Base-by-base conservation (phyloP, 2,888 invertebrate species). In the Mechanitis mazaeus region DNA sequence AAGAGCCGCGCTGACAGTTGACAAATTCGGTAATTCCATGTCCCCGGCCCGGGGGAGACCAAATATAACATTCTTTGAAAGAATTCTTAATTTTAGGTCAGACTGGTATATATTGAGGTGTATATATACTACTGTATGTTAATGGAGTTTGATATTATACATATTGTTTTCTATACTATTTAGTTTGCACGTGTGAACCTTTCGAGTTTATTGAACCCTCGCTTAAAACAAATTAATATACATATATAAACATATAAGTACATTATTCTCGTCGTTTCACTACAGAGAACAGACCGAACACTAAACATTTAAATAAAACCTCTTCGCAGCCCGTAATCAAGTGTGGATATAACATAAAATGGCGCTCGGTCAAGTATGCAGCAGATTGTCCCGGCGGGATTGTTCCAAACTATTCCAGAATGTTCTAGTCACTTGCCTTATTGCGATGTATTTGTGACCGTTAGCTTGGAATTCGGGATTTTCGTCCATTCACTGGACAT, bases 21-120 rank as follows among this genome's bases (percentile, higher is more conserved):
- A 89, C 87, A 89, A 88, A 89, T 89, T 87, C 85, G 87, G 85
- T 87, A 87, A 88, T 88, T 81, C 80, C 78, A 61, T 68, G 74
- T 73, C 73, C 75, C 74, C 63, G 65, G 56, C 56, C 42, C 61
- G 60, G 63, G 66, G 63, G 63, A 57, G 56, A 58, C 54, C 45
- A 56, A 60, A 47, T 50, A 33, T 9, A 50, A 50, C 31, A 50
- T 50, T 50, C 9, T 50, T 31, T 50, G 31, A 50, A 50, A 50
- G 50, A 50, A 50, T 50, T 28, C 50, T 31, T 50, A 50, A 50
- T 50, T 50, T 50, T 31, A 50, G 50, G 50, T 50, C 31, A 50
- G 11, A 20, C 31, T 50, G 11, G 31, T 28, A 47, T 3, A 28
- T 20, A 47, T 20, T 12, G 46, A 46, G 46, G 6, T 35, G 35